phyloP scores from a whole-genome alignment of 2,113 vertebrate genomes.

The Cephalopholis sonnerati region DNA sequence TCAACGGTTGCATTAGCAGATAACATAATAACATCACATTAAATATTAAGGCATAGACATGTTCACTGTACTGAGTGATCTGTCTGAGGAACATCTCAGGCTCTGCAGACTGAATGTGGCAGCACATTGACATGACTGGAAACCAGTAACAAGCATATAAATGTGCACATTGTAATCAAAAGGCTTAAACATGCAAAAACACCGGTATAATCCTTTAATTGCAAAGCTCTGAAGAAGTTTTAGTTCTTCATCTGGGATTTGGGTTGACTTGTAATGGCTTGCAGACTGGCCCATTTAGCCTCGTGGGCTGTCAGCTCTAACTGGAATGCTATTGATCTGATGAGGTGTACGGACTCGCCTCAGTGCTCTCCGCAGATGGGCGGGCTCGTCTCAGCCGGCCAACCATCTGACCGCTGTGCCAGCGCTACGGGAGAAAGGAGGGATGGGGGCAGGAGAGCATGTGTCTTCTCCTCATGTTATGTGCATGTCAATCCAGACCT shows the following conservation, averaged over 20 bases:
- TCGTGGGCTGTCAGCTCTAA: constrained; percentile 41
- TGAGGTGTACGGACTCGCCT: constrained; percentile 39
- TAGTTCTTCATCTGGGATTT: constrained; percentile 23
- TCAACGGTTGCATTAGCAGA: not conserved
- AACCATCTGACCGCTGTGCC: constrained; percentile 31
- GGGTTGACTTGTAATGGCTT: constrained; percentile 6
- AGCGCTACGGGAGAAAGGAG: constrained; percentile 33
- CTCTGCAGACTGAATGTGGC: not conserved
- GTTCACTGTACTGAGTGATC: not conserved
- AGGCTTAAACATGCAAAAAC: constrained; percentile 13
- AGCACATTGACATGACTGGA: not conserved
- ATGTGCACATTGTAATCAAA: constrained; percentile 11
- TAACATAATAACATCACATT: not conserved
- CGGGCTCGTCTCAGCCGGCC: constrained; percentile 22
- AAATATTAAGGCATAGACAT: not conserved
- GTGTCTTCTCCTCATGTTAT: constrained; percentile 67
- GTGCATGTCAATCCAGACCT: constrained; percentile 78
- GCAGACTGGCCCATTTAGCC: constrained; percentile 31
- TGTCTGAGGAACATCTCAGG: not conserved
- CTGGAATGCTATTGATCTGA: constrained; percentile 49
- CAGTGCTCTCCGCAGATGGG: constrained; percentile 47
- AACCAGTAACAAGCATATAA: not conserved
- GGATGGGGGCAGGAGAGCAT: constrained; percentile 70
- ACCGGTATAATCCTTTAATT: not conserved
- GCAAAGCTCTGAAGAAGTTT: not conserved